Conservation (phyloP, 1,140 invertebrate genomes). For the Aphaenogaster ashmeadi region DNA sequence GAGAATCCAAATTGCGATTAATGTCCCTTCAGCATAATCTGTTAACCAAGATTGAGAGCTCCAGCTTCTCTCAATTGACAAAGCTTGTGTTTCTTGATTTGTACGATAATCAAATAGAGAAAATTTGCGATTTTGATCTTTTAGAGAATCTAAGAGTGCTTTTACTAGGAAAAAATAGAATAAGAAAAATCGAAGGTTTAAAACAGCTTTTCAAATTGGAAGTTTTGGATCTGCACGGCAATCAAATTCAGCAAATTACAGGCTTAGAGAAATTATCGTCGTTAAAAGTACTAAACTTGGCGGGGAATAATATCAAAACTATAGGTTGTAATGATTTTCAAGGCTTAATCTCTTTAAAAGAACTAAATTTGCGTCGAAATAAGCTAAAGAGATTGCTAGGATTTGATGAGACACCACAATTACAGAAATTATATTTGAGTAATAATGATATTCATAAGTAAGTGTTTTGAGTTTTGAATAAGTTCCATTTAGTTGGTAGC, state of each 20-base stretch:
- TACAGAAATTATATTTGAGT: slow-evolving; percentile 94
- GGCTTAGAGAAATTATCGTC: slow-evolving; percentile 89
- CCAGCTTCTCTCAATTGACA: slow-evolving; percentile 89
- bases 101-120: slow-evolving; percentile 97
- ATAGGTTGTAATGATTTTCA: slow-evolving; percentile 92
- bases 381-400: slow-evolving; percentile 93
- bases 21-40: slow-evolving; percentile 97
- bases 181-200: slow-evolving; percentile 91
- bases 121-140: slow-evolving; percentile 92
- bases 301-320: slow-evolving; percentile 94
- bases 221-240: slow-evolving; percentile 97
- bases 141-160: slow-evolving; percentile 94
- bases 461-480: slow-evolving; percentile 70
- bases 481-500: neutral
- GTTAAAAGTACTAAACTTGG: slow-evolving; percentile 96
- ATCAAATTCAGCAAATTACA: slow-evolving; percentile 92
- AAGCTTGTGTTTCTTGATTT: slow-evolving; percentile 96
- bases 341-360: slow-evolving; percentile 92
- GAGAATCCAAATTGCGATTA: slow-evolving; percentile 92
- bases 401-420: slow-evolving; percentile 92
- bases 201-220: slow-evolving; percentile 91
- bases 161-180: slow-evolving; percentile 95
- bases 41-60: slow-evolving; percentile 92
- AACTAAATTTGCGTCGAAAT: slow-evolving; percentile 96
- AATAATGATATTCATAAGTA: slow-evolving; percentile 95